Base-by-base conservation (phyloP, 2,888 invertebrate genomes). In the Rapana venosa region DNA sequence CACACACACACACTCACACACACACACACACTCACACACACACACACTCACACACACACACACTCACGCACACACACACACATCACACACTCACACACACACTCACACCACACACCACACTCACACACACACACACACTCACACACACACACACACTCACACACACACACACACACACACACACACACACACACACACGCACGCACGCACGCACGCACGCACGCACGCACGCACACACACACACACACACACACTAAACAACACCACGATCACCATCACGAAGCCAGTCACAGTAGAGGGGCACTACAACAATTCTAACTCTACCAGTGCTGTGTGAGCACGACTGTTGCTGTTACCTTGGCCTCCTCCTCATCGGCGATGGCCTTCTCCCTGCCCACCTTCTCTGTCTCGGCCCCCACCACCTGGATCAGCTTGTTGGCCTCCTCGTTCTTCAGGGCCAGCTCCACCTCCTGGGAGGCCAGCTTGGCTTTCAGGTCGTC, bases 381-480 rank as follows among this genome's bases (percentile, higher is more conserved):
- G 0, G 98, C 98, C 96, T 99, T 99, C 96, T 99, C 99, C 91
- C 97, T 98, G 94, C 98, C 98, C 1, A 99, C 99, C 97, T 98
- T 99, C 93, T 98, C 98, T 17, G 99, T 99, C 97, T 99, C 99
- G 88, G 98, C 97, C 17, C 98, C 98, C n/a, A 99, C 99, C 95
- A 99, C 98, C 96, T 94, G 90, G 93, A 99, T 99, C 61, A 99
- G 97, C 91, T 98, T 97, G 96, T 99, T 99, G 4, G 99, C 99
- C 2, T 98, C 99, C 92, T 98, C 99, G 96, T 99, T 99, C 96
- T 99, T 99, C 95, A 98, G 98, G 94, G 98, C 98, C 90, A 99
- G 96, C 95, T 98, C 99, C 20, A 98, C 96, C 96, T 99, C 99
- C 96, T 99, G 99, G 56, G 98, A 97, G 0, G 99, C 99, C 85